Percentiles rank a stretch among this genome's conserved stretches.
phyloP scores from a whole-genome alignment of 2,113 vertebrate genomes.

The Dipodomys spectabilis region DNA sequence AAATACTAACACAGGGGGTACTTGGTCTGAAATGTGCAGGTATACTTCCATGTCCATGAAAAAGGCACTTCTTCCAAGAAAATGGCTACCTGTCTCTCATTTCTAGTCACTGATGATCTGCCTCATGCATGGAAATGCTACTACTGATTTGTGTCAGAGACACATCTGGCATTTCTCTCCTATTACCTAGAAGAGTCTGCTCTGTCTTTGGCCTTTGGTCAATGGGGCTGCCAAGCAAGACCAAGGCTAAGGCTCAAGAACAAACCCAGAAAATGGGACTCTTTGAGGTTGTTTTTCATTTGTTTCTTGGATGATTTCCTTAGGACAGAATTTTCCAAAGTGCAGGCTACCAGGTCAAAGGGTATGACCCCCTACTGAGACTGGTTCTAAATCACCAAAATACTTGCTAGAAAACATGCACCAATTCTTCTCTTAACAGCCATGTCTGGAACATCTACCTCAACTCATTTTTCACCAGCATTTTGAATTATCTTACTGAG shows the following conservation, averaged over 20 bases:
- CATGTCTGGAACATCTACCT: neutral
- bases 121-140: neutral
- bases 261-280: neutral
- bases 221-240: neutral
- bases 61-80: neutral
- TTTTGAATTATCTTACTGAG: neutral
- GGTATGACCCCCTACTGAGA: neutral
- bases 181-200: neutral
- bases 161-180: neutral
- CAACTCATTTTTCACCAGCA: neutral
- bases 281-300: neutral
- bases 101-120: neutral
- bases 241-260: neutral
- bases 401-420: neutral
- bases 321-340: neutral
- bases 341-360: neutral
- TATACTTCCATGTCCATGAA: neutral
- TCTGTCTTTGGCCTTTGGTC: neutral
- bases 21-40: neutral
- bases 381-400: neutral
- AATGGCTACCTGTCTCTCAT: neutral
- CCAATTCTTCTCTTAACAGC: neutral
- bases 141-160: fast-evolving
- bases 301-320: neutral
- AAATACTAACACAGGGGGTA: neutral